These are phyloP conservation scores for Ibycter americanus DNA, from an alignment of 2,797 vertebrate genomes.

Conservation along the genomic window DNA sequence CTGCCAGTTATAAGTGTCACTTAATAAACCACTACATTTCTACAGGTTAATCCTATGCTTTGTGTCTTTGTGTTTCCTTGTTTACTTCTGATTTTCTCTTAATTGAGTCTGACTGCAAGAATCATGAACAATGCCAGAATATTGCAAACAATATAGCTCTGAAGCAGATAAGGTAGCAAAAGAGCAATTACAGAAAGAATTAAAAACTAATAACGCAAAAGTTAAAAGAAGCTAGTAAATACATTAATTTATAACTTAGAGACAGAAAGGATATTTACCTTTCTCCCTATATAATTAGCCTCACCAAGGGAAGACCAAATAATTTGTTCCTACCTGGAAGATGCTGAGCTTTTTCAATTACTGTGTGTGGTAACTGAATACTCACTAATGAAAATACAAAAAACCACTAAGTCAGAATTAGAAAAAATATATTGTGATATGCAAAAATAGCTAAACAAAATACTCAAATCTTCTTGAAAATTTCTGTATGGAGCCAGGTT, in stretches of 20 bases:
- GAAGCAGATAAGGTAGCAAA: background rate
- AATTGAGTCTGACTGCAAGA: background rate
- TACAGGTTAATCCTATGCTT: background rate
- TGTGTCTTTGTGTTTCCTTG: background rate
- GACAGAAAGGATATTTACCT: background rate
- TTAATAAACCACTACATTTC: background rate
- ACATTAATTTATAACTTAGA: background rate
- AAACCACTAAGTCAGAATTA: rapidly evolving
- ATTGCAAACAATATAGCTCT: background rate
- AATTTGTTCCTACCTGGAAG: background rate
- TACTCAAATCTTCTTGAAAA: background rate
- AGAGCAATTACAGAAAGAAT: background rate
- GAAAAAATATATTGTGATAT: background rate
- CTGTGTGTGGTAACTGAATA: background rate
- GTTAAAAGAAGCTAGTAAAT: background rate
- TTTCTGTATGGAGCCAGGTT: background rate
- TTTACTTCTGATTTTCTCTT: background rate
- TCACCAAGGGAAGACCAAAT: background rate
- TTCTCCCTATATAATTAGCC: background rate
- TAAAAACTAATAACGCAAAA: background rate
- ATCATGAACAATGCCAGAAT: background rate
- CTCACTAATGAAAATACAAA: background rate
- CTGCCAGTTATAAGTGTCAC: background rate
- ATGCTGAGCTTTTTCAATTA: background rate
- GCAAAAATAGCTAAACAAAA: background rate